These are phyloP conservation scores for Diaperis boleti DNA, from an alignment of 2,888 invertebrate genomes.

Conservation along the genomic window DNA sequence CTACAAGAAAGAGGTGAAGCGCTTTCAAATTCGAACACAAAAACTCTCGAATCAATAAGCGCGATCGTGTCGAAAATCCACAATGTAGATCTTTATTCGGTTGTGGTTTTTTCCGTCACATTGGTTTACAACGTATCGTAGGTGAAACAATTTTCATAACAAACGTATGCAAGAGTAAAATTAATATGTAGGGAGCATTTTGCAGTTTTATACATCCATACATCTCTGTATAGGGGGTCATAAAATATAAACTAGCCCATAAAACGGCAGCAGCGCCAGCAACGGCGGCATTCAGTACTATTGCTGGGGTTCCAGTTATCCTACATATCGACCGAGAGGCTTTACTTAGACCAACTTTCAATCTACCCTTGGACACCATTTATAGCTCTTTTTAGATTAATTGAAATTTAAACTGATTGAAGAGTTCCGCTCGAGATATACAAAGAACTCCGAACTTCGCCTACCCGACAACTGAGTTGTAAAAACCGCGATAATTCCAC, in stretches of 20 bases:
- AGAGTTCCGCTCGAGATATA: background rate
- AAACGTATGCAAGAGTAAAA: conserved; percentile 60
- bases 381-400: conserved; percentile 37
- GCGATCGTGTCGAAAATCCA: too few relatives aligned
- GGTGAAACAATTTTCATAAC: conserved; percentile 54
- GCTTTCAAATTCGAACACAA: conserved; percentile 1
- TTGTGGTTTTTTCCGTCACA: too few relatives aligned
- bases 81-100: too few relatives aligned
- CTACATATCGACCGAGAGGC: conserved; percentile 40
- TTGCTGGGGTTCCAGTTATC: conserved; percentile 39
- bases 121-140: conserved; percentile 41
- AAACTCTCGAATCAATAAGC: background rate
- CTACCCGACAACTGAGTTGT: too few relatives aligned
- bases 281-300: conserved; percentile 45
- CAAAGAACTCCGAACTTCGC: background rate
- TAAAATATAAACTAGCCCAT: conserved; percentile 63
- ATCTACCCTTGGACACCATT: conserved; percentile 29
- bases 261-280: conserved; percentile 53
- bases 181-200: conserved; percentile 63
- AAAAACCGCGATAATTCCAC: too few relatives aligned
- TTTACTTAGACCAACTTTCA: conserved; percentile 40
- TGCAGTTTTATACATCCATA: conserved; percentile 61
- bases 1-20: background rate
- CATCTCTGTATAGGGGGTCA: conserved; percentile 59
- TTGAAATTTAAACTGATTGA: conserved; percentile 19